Conservation (phyloP, 1,140 invertebrate genomes). For the Oscheius sp. region DNA sequence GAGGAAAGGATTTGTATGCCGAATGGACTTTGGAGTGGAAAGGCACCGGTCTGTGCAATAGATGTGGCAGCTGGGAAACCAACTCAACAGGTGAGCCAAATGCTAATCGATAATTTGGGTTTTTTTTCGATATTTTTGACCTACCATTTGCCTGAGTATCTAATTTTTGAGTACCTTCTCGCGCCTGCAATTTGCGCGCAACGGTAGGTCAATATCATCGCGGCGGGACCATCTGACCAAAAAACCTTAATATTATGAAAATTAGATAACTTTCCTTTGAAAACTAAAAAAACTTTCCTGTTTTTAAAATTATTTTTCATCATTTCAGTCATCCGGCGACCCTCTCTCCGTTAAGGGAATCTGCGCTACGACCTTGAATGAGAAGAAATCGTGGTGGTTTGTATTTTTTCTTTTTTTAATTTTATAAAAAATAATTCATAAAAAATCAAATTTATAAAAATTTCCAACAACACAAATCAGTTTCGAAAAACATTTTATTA, state of each 20-base stretch:
- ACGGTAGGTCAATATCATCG: too few relatives aligned
- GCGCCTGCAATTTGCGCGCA: too few relatives aligned
- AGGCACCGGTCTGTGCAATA: constrained; percentile 38
- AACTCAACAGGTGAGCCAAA: not conserved
- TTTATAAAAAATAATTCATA: too few relatives aligned
- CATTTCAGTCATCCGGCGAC: constrained; percentile 29
- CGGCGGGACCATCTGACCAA: not conserved
- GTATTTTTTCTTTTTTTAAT: not conserved
- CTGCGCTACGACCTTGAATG: constrained; percentile 15
- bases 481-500: too few relatives aligned
- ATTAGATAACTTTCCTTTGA: not conserved
- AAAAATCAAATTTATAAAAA: too few relatives aligned
- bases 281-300: not conserved
- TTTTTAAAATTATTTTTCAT: not conserved
- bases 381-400: constrained; percentile 27
- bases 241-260: not conserved
- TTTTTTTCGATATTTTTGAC: too few relatives aligned
- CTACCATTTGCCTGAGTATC: too few relatives aligned
- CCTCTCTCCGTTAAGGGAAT: not conserved
- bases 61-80: constrained; percentile 35
- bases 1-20: constrained; percentile 36
- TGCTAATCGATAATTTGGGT: not conserved
- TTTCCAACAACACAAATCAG: too few relatives aligned
- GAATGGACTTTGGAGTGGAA: constrained; percentile 34
- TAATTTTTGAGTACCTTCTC: too few relatives aligned